Evolutionary conservation across 2,797 vertebrate genomes (phyloP).

Genomic region (Cuculus canorus): DNA sequence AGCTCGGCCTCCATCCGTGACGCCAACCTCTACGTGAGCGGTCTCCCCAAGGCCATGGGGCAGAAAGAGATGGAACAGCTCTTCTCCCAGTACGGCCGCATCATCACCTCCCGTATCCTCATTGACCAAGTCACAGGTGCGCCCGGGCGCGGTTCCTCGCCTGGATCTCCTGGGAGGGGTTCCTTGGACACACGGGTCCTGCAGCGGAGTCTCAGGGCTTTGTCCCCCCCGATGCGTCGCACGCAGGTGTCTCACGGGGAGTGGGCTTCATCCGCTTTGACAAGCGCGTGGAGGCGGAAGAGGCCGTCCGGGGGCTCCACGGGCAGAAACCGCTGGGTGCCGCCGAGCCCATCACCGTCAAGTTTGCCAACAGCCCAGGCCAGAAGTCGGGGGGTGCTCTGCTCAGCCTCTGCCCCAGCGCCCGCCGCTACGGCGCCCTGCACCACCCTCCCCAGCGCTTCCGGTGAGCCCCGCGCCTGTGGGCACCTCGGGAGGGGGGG

Average conservation of each 20-base stretch:
- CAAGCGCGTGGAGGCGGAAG: constrained; percentile 95
- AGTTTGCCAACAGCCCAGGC: constrained; percentile 97
- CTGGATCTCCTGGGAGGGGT: too few relatives aligned
- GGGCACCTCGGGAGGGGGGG: not conserved
- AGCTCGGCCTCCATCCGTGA: constrained; percentile 96
- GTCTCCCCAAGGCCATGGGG: constrained; percentile 95
- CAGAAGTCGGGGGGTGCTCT: constrained; percentile 95
- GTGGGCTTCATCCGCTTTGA: constrained; percentile 98
- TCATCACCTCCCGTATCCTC: constrained; percentile 96
- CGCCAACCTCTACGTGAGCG: constrained; percentile 95
- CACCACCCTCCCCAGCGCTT: not conserved
- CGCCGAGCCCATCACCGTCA: constrained; percentile 94
- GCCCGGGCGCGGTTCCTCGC: too few relatives aligned
- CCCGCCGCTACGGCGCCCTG: constrained; percentile 73
- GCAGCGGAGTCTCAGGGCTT: not conserved
- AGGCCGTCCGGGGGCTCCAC: constrained; percentile 95
- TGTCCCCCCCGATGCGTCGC: not conserved
- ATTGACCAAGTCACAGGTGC: constrained; percentile 90
- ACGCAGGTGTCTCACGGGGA: constrained; percentile 92
- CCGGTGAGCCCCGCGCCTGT: not conserved
- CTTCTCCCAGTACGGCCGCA: constrained; percentile 94
- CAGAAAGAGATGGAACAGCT: constrained; percentile 98
- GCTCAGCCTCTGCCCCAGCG: constrained; percentile 94
- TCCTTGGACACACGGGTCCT: too few relatives aligned
- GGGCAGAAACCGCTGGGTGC: constrained; percentile 95